phyloP scores from a whole-genome alignment of 2,888 invertebrate species.

The Andricus curvator region DNA sequence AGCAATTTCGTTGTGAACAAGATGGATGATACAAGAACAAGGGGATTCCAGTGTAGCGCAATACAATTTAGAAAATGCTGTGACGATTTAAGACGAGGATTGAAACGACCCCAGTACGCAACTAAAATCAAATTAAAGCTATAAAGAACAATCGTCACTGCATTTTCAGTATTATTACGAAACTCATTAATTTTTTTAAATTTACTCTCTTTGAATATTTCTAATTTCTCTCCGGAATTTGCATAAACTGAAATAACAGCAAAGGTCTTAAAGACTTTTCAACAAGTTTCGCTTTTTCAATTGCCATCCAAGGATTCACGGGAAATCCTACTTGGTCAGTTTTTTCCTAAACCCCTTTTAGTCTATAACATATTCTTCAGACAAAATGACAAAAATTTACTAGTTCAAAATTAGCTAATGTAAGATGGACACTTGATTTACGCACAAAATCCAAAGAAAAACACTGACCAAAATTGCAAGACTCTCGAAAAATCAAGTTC shows the following conservation, averaged over 20 bases:
- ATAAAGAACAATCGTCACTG: slow-evolving; percentile 29
- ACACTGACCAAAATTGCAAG: neutral
- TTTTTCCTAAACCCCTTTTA: neutral
- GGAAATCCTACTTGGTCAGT: neutral
- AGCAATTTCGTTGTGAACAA: slow-evolving; percentile 26
- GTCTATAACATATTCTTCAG: slow-evolving; percentile 10
- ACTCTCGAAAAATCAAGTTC: neutral
- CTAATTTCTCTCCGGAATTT: neutral
- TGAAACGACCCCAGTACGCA: neutral
- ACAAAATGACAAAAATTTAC: slow-evolving; percentile 18
- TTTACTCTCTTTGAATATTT: slow-evolving; percentile 11
- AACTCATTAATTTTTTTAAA: neutral
- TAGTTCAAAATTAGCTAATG: slow-evolving; percentile 27
- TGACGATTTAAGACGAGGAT: slow-evolving; percentile 9
- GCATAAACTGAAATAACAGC: neutral
- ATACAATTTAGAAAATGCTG: slow-evolving; percentile 15
- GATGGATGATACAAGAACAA: neutral
- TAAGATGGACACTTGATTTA: slow-evolving; percentile 13
- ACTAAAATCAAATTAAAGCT: slow-evolving; percentile 18
- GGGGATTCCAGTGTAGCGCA: neutral
- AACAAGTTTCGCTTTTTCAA: slow-evolving; percentile 10
- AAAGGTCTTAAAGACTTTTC: neutral
- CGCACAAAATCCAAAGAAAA: neutral
- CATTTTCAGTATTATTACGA: slow-evolving; percentile 17
- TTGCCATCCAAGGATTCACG: neutral